Percentiles rank a stretch among this genome's conserved stretches.
Conservation (phyloP, 2,113 vertebrate genomes). For the Dolichotis patagonum region DNA sequence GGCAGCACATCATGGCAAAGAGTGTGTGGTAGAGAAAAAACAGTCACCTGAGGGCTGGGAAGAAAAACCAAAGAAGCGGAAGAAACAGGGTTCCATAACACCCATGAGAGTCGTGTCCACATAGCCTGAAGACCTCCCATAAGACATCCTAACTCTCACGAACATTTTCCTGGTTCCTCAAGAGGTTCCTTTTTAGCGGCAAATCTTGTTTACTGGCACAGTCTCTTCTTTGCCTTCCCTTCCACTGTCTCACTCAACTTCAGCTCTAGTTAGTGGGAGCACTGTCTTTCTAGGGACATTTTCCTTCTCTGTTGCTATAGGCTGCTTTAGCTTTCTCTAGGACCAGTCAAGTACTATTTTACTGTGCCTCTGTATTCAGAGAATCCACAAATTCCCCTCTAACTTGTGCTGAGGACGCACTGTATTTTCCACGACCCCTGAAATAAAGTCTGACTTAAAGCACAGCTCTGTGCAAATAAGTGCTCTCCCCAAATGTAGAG, state of each 20-base stretch:
- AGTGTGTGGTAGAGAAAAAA: background rate
- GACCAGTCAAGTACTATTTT: background rate
- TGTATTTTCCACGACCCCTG: background rate
- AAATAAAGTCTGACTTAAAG: background rate
- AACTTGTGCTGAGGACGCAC: background rate
- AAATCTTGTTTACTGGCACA: background rate
- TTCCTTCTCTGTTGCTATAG: fast-evolving
- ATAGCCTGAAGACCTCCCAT: background rate
- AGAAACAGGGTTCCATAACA: background rate
- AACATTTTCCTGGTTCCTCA: background rate
- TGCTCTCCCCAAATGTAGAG: background rate
- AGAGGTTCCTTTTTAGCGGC: background rate
- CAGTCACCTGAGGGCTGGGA: background rate
- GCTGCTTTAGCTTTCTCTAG: background rate
- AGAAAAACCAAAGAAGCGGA: background rate
- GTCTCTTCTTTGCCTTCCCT: background rate
- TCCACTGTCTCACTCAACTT: background rate
- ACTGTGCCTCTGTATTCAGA: background rate
- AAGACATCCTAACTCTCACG: background rate
- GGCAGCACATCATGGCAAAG: background rate
- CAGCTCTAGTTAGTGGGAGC: background rate
- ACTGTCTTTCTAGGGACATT: background rate
- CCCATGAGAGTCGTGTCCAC: no score
- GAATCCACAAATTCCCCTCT: background rate
- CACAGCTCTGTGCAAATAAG: background rate